Conservation (phyloP, 2,888 invertebrate genomes). For the Synanthedon andrenaeformis region DNA sequence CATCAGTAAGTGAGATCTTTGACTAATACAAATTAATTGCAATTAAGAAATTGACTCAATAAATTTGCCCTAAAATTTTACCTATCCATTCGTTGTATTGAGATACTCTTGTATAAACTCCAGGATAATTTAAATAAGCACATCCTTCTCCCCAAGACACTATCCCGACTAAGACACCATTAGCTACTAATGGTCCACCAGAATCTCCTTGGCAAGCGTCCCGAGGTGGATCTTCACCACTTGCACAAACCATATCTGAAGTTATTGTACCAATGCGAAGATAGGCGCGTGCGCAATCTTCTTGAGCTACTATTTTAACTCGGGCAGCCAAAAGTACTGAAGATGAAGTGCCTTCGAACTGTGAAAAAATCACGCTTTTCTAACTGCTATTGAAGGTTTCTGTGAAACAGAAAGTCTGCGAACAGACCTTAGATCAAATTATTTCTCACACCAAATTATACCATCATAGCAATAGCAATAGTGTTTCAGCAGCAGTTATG, state of each 20-base stretch:
- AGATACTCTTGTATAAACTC: slow-evolving; percentile 68
- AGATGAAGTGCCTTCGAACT: slow-evolving; percentile 45
- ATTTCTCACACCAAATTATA: too few species aligned
- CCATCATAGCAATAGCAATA: too few species aligned
- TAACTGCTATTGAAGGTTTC: not conserved
- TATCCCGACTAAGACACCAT: slow-evolving; percentile 55
- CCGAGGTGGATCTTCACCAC: slow-evolving; percentile 30
- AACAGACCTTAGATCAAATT: too few species aligned
- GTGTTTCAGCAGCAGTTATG: too few species aligned
- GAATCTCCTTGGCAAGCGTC: slow-evolving; percentile 70
- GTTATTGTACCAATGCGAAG: slow-evolving; percentile 32
- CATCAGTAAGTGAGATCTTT: too few species aligned
- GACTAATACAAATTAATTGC: too few species aligned
- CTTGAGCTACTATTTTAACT: slow-evolving; percentile 47
- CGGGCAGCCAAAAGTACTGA: slow-evolving; percentile 37
- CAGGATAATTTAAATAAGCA: slow-evolving; percentile 61
- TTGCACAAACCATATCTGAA: slow-evolving; percentile 56
- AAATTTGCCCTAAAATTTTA: slow-evolving; percentile 5
- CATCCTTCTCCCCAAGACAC: slow-evolving; percentile 73
- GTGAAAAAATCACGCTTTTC: slow-evolving; percentile 11
- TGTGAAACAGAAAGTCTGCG: too few species aligned
- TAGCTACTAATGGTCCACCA: slow-evolving; percentile 70
- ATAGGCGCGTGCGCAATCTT: slow-evolving; percentile 44
- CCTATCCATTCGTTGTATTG: slow-evolving; percentile 42
- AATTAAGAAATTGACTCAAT: not conserved